Percentiles rank a stretch among this genome's conserved stretches.
Conservation (phyloP, 2,797 vertebrate species). For the Mus spretus region DNA sequence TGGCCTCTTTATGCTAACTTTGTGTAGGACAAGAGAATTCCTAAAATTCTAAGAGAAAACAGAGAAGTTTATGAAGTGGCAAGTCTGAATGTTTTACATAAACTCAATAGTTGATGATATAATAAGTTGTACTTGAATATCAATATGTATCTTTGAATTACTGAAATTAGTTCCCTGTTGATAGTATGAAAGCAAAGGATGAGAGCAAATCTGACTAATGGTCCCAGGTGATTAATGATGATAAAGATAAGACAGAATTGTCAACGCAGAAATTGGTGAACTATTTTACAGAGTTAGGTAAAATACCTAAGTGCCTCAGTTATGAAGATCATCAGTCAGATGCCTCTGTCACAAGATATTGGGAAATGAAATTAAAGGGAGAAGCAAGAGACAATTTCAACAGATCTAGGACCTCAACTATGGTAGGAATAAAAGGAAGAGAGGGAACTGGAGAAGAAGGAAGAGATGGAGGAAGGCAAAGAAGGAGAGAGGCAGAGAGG, state of each 20-base stretch:
- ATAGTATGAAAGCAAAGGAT: slow-evolving; percentile 43
- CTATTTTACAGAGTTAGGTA: slow-evolving; percentile 48
- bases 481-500: not conserved
- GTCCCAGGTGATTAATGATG: slow-evolving; percentile 6
- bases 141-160: not conserved
- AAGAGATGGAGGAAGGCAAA: not conserved
- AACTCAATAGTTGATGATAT: not conserved
- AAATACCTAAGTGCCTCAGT: not conserved
- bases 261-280: not conserved
- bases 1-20: not conserved
- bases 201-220: slow-evolving; percentile 43
- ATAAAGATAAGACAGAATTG: slow-evolving; percentile 50
- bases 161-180: slow-evolving; percentile 8
- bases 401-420: not conserved
- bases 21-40: slow-evolving; percentile 44
- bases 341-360: slow-evolving; percentile 37
- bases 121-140: not conserved
- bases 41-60: not conserved
- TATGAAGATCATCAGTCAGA: slow-evolving; percentile 47
- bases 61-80: not conserved
- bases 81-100: slow-evolving; percentile 3
- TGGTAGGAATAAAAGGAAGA: not conserved
- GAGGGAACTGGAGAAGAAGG: not conserved
- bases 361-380: not conserved
- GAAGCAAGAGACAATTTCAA: slow-evolving; percentile 49